Evolutionary conservation across 2,797 vertebrate genomes (phyloP).

Genomic region (Halcyon smyrnensis): DNA sequence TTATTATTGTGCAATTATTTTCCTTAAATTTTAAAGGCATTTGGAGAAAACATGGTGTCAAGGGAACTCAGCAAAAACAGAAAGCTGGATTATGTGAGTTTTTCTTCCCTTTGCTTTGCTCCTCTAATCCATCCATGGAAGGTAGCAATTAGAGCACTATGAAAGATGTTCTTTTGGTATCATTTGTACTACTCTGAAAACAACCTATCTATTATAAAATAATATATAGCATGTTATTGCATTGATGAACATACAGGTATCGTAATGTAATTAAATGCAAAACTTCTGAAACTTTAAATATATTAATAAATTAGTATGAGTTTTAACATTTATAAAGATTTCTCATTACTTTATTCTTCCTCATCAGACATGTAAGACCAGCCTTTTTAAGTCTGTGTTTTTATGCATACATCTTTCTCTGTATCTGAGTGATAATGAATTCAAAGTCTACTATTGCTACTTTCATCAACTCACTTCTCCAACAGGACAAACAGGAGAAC

Average conservation of each 20-base stretch:
- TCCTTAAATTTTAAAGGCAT: not conserved
- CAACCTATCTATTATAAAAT: not conserved
- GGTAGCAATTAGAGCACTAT: not conserved
- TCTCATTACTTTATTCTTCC: not conserved
- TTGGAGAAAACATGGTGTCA: not conserved
- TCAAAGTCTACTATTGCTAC: not conserved
- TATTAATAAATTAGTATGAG: not conserved
- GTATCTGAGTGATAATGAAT: not conserved
- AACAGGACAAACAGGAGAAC: conserved; percentile 21
- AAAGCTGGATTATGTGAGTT: not conserved
- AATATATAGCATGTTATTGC: not conserved
- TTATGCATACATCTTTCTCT: not conserved
- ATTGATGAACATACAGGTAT: not conserved
- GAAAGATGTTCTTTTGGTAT: not conserved
- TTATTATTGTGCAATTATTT: not conserved
- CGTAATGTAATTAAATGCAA: not conserved
- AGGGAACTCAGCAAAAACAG: not conserved
- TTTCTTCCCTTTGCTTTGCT: not conserved
- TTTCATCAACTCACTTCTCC: not conserved
- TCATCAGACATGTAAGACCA: not conserved
- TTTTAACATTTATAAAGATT: not conserved
- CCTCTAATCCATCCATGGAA: not conserved
- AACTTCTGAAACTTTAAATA: not conserved
- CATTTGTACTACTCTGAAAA: not conserved
- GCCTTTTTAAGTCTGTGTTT: not conserved